These are phyloP conservation scores for Pelagia noctiluca DNA, from an alignment of 30 jellyfish, hydroid and myxozoan genomes.

Conservation along the genomic window DNA sequence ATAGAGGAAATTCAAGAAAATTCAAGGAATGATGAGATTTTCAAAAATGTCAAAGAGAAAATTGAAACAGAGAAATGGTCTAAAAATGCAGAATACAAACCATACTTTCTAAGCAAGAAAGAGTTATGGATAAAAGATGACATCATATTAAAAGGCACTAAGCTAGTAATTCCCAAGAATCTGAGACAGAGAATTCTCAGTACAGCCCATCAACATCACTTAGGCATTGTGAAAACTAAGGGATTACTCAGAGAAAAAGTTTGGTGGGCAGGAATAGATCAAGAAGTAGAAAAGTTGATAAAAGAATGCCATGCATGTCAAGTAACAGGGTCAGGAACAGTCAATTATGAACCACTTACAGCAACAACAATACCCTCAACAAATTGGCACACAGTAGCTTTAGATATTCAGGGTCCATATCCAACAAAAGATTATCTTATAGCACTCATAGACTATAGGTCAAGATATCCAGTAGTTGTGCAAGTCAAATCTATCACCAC, in stretches of 20 bases:
- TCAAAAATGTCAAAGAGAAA: slow-evolving; percentile 22
- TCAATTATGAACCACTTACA: slow-evolving; percentile 49
- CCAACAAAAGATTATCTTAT: slow-evolving; percentile 38
- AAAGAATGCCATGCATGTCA: slow-evolving; percentile 43
- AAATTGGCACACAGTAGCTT: slow-evolving; percentile 56
- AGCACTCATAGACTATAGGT: slow-evolving; percentile 49
- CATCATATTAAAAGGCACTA: slow-evolving; percentile 31
- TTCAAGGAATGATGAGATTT: slow-evolving; percentile 20
- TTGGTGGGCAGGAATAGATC: slow-evolving; percentile 60
- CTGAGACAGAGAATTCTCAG: slow-evolving; percentile 43
- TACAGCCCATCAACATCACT: slow-evolving; percentile 55
- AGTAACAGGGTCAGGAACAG: slow-evolving; percentile 53
- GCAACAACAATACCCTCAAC: slow-evolving; percentile 35
- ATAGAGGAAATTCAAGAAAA: slow-evolving; percentile 25
- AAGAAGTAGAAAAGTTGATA: slow-evolving; percentile 35
- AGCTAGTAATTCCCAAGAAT: slow-evolving; percentile 41
- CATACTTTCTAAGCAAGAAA: slow-evolving; percentile 9
- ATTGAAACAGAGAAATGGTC: slow-evolving; percentile 36
- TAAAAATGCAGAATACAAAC: slow-evolving; percentile 11
- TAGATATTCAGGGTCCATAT: slow-evolving; percentile 50
- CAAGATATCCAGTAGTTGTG: slow-evolving; percentile 58
- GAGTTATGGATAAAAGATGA: slow-evolving; percentile 39
- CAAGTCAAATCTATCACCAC: slow-evolving; percentile 31
- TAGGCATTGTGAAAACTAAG: slow-evolving; percentile 49
- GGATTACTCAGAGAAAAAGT: slow-evolving; percentile 33